Evolutionary conservation across 2,113 vertebrate genomes (phyloP).

Genomic region (Phylloscopus trochilus): DNA sequence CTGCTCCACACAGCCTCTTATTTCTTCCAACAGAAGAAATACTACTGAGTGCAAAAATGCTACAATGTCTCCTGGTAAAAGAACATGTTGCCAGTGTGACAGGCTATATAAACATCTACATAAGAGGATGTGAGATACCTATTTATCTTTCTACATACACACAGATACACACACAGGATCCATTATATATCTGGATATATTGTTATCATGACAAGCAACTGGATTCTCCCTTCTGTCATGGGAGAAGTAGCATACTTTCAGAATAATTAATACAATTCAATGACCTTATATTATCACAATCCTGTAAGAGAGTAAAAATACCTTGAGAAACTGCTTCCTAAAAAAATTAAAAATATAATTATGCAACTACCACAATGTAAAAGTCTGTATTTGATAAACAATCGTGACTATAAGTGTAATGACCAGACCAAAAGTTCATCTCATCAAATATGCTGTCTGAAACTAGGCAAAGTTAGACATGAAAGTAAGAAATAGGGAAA

Average conservation of each 20-base stretch:
- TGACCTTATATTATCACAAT: neutral
- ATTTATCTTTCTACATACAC: neutral
- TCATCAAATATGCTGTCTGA: neutral
- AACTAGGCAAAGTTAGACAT: neutral
- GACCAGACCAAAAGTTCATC: neutral
- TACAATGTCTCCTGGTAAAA: neutral
- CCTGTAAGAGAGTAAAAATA: neutral
- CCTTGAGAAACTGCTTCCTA: neutral
- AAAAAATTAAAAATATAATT: neutral
- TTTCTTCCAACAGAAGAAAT: neutral
- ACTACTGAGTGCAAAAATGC: neutral
- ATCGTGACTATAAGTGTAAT: neutral
- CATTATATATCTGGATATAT: neutral
- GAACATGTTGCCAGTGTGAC: neutral
- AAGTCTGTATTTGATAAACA: neutral
- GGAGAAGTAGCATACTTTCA: neutral
- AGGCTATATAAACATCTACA: neutral
- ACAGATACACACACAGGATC: neutral
- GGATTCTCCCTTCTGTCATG: neutral
- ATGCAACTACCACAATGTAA: neutral
- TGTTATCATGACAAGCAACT: neutral
- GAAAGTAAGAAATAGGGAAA: neutral
- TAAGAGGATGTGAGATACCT: neutral
- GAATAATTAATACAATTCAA: neutral
- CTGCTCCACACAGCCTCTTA: neutral